These are phyloP conservation scores for Rhagophthalmus giganteus DNA, from an alignment of 2,888 invertebrate species.

Conservation along the genomic window DNA sequence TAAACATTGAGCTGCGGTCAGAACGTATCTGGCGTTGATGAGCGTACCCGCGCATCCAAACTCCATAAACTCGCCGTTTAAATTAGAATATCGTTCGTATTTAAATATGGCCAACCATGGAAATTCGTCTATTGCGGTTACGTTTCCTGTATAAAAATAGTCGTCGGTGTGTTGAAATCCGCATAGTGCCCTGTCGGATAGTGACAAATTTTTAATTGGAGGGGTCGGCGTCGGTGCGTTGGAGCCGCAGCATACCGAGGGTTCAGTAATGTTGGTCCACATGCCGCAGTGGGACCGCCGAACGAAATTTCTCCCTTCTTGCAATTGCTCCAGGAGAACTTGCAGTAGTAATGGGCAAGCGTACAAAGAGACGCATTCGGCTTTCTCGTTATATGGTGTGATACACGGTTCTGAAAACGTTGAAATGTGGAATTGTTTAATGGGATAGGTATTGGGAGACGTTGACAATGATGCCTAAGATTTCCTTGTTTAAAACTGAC, in stretches of 20 bases:
- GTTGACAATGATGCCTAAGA: too few species aligned
- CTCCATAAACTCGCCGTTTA: background rate
- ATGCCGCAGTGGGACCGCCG: conserved; percentile 2
- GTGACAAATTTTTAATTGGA: background rate
- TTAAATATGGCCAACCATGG: conserved; percentile 5
- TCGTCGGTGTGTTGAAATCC: conserved; percentile 8
- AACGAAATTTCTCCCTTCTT: conserved; percentile 1
- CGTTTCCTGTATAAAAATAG: background rate
- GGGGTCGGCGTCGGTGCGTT: too few species aligned
- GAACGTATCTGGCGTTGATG: background rate
- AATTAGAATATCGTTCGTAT: conserved; percentile 1
- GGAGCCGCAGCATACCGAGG: conserved; percentile 1
- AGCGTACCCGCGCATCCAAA: conserved; percentile 1
- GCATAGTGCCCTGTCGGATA: background rate
- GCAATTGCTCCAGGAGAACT: background rate
- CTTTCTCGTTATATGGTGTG: conserved; percentile 1
- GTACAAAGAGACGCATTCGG: background rate
- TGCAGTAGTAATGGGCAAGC: background rate
- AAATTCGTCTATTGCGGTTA: conserved; percentile 5
- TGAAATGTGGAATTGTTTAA: too few species aligned
- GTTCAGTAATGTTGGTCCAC: conserved; percentile 1
- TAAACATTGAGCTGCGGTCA: conserved; percentile 8
- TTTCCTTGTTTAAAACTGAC: too few species aligned
- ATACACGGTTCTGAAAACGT: too few species aligned
- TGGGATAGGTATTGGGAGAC: too few species aligned